phyloP scores from a whole-genome alignment of 2,888 invertebrate genomes.

The Eupithecia inturbata region DNA sequence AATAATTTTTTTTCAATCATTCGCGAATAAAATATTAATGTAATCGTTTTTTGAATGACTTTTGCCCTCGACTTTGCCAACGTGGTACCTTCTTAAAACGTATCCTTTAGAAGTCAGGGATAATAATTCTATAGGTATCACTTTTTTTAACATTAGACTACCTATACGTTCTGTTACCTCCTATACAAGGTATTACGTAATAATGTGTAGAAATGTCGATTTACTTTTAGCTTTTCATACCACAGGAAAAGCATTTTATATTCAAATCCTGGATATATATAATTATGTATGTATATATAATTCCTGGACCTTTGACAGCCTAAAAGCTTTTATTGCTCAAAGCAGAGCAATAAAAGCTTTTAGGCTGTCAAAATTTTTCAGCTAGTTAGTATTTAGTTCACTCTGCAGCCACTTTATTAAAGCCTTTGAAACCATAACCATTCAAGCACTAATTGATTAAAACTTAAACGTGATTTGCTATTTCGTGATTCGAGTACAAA shows the following conservation, averaged over 20 bases:
- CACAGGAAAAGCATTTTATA: not conserved
- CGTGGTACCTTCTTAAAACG: not conserved
- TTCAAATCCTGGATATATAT: not conserved
- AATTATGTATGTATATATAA: too few relatives aligned
- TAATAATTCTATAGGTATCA: too few relatives aligned
- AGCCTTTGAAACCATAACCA: slow-evolving; percentile 18
- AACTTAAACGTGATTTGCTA: slow-evolving; percentile 5
- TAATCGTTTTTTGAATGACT: not conserved
- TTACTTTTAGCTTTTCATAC: not conserved
- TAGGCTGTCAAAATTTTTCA: not conserved
- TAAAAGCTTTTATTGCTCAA: too few relatives aligned
- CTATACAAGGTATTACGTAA: too few relatives aligned
- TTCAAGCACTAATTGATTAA: slow-evolving; percentile 12
- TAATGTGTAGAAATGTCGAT: too few relatives aligned
- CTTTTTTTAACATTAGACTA: too few relatives aligned
- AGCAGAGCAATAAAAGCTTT: not conserved
- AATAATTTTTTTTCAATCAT: too few relatives aligned
- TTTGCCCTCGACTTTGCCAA: not conserved
- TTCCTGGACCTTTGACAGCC: not conserved
- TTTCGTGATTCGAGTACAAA: slow-evolving; percentile 15
- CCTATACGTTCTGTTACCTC: too few relatives aligned
- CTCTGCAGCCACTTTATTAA: not conserved
- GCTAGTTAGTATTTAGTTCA: slow-evolving; percentile 1
- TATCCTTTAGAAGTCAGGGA: not conserved
- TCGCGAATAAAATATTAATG: not conserved